phyloP scores from a whole-genome alignment of 2,888 invertebrate species.

The Cephalotes varians region DNA sequence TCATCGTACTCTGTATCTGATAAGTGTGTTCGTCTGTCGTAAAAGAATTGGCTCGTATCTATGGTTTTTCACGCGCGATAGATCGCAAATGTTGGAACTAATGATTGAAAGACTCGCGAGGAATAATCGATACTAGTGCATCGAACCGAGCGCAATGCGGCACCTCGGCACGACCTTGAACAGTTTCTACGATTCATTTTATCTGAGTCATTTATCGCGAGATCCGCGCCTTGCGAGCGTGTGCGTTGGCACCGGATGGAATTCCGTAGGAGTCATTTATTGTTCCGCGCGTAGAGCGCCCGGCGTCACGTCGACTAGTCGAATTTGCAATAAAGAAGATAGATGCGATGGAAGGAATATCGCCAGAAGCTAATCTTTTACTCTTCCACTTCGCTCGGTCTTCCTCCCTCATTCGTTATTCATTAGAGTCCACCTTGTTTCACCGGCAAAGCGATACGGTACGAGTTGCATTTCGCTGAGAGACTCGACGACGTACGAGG shows the following conservation, averaged over 20 bases:
- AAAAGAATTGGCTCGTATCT: background rate
- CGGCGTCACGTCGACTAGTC: conserved; percentile 72
- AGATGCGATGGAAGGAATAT: conserved; percentile 71
- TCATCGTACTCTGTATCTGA: background rate
- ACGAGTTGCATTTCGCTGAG: conserved; percentile 13
- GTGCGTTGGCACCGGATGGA: conserved; percentile 66
- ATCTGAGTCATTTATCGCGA: conserved; percentile 68
- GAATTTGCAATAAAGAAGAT: conserved; percentile 77
- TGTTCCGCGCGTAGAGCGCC: conserved; percentile 57
- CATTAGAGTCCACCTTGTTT: conserved; percentile 72
- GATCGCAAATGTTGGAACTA: background rate
- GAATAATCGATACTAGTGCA: conserved; percentile 5
- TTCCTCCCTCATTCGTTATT: conserved; percentile 72
- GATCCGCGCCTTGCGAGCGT: conserved; percentile 49
- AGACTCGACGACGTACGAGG: conserved; percentile 25
- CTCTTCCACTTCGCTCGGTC: conserved; percentile 64
- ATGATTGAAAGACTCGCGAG: conserved; percentile 3
- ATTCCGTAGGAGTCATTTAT: conserved; percentile 73
- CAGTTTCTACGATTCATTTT: conserved; percentile 51
- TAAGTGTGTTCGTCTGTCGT: background rate
- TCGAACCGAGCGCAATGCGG: conserved; percentile 34
- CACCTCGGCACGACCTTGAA: conserved; percentile 24
- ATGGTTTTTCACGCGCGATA: background rate
- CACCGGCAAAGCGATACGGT: conserved; percentile 41
- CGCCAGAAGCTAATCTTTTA: conserved; percentile 70